Conservation (phyloP, 2,888 invertebrate genomes). For the Nebria salina region DNA sequence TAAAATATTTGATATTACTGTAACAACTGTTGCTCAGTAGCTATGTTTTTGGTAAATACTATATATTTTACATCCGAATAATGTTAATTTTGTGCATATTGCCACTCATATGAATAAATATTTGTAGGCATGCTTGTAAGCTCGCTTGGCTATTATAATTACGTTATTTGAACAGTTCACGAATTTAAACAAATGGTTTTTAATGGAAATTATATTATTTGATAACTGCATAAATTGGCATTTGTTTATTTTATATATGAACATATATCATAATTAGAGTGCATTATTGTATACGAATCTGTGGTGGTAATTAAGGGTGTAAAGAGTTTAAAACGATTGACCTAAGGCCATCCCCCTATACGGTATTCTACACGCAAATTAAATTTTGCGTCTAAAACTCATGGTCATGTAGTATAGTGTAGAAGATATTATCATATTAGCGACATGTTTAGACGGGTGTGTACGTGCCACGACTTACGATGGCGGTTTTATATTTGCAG, state of each 20-base stretch:
- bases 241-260: neutral
- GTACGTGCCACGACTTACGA: conserved; percentile 6
- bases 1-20: no score
- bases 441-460: conserved; percentile 28
- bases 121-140: no score
- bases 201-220: no score
- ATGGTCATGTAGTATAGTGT: conserved; percentile 19
- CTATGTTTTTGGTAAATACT: no score
- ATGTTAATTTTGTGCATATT: no score
- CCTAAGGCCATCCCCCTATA: neutral
- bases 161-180: no score
- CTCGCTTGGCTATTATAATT: no score
- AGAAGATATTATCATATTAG: conserved; percentile 43
- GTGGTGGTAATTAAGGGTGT: neutral
- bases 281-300: neutral
- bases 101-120: no score
- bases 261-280: neutral
- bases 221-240: no score
- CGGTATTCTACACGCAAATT: conserved; percentile 22
- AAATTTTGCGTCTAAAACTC: conserved; percentile 39
- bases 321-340: neutral
- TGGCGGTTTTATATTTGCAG: conserved; percentile 1
- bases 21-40: no score
- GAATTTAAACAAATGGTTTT: no score
- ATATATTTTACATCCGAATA: no score